Evolutionary conservation across 2,888 invertebrate species (phyloP), one percentile per base, ranked within the genome.

Genomic region (Patella ulyssiponensis): DNA sequence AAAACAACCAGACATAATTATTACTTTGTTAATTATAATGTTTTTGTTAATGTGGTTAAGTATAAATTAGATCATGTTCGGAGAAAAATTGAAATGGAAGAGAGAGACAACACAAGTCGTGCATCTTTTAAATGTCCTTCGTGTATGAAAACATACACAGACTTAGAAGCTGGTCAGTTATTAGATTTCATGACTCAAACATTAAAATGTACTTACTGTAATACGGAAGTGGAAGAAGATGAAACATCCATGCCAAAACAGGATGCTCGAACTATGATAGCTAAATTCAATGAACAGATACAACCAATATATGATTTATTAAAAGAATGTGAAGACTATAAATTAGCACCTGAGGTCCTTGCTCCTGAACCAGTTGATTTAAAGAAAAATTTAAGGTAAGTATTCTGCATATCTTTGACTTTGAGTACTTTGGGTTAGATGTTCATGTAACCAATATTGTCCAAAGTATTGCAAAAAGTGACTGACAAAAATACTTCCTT

Each of bases 11-110:
- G 97, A 93, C 97, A 98, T 27, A 98, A 98, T 92, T 98, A 98
- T 92, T 98, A 98, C 92, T 98, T 97, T 90, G 98, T 98, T 86
- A 98, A 98, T 92, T 98, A 98, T 92, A 83, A 80, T 75, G 94
- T 94, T 64, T 98, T 98, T 92, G 98, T 98, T 5, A 98, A 98
- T 93, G 97, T 98, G 17, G 96, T 98, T 0, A 98, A 98, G 92
- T 99, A 98, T 92, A 98, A 98, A 93, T 92, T 99, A 90, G 98
- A 98, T 92, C 94, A 97, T 89, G 98, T 98, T 96, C 94, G 97
- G 78, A 96, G 97, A 90, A 95, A 97, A 85, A 95, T 99, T 94
- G 98, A 98, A 92, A 97, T 96, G 0, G 97, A 97, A 90, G 98
- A 98, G 90, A 93, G 98, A 74, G 97, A 98, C 92, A 97, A 97